Percentiles rank a stretch among this genome's conserved stretches.
Conservation (phyloP, 2,888 invertebrate genomes). For the Amphipyra tragopoginis region DNA sequence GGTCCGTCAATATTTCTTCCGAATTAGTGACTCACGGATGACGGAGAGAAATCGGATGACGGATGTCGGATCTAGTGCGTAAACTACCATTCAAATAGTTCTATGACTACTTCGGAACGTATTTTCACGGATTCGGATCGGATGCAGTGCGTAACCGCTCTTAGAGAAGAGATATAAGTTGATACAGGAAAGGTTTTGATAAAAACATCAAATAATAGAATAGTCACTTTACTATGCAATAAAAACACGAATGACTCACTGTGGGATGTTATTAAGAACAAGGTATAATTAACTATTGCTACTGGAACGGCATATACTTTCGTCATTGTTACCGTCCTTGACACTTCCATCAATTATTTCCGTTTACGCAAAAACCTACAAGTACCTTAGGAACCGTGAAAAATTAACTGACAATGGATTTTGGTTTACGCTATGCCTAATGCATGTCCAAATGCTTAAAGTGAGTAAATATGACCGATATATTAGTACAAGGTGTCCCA, state of each 20-base stretch:
- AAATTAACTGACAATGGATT: conserved; percentile 17
- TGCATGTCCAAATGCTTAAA: neutral
- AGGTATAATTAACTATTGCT: neutral
- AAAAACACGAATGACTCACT: neutral
- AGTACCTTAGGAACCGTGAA: conserved; percentile 4
- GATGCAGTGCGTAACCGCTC: too few species aligned
- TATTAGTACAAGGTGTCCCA: too few species aligned
- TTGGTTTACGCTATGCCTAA: conserved; percentile 4
- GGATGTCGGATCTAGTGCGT: too few species aligned
- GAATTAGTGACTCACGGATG: too few species aligned
- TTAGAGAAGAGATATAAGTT: too few species aligned
- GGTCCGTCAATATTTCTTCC: too few species aligned
- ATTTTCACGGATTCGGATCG: too few species aligned
- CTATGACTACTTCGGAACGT: too few species aligned
- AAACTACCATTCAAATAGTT: too few species aligned
- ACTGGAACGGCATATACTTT: neutral
- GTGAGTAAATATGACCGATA: neutral
- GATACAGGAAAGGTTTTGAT: too few species aligned
- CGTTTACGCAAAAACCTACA: conserved; percentile 5
- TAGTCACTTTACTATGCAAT: neutral
- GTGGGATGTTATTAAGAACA: neutral
- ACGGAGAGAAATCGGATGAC: too few species aligned
- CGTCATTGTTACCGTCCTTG: conserved; percentile 24
- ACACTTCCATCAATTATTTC: conserved; percentile 37
- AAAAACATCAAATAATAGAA: neutral